phyloP scores from a whole-genome alignment of 37 sponge, comb jelly and placozoan genomes.

The Mnemiopsis leidyi region DNA sequence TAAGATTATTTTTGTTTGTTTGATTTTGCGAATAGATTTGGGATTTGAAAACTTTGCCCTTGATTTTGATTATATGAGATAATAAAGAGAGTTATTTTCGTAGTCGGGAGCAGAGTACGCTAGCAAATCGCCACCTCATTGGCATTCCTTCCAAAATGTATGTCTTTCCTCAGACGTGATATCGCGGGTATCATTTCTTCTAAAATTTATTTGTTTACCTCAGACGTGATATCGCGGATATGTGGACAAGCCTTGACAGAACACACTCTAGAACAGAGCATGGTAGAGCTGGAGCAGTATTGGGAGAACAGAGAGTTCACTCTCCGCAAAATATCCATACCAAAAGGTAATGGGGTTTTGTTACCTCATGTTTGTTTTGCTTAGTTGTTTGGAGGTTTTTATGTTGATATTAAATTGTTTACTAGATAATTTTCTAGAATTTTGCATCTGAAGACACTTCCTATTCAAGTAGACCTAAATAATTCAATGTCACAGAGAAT shows the following conservation, averaged over 20 bases:
- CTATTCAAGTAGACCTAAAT: too few relatives aligned
- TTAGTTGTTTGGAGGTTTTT: too few relatives aligned
- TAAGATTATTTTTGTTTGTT: too few relatives aligned
- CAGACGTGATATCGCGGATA: slow-evolving; percentile 58
- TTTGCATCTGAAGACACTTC: not conserved
- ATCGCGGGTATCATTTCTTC: too few relatives aligned
- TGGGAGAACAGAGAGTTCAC: slow-evolving; percentile 64
- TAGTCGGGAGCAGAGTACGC: not conserved
- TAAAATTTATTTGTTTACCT: too few relatives aligned
- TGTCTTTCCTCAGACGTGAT: too few relatives aligned
- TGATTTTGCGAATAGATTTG: too few relatives aligned
- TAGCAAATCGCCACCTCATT: not conserved
- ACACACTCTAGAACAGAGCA: slow-evolving; percentile 51
- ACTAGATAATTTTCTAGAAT: not conserved
- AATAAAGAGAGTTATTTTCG: too few relatives aligned
- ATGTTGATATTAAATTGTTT: not conserved
- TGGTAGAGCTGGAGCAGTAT: slow-evolving; percentile 46
- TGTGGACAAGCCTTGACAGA: slow-evolving; percentile 62
- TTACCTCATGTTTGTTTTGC: too few relatives aligned
- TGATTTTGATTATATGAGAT: too few relatives aligned
- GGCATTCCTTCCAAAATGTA: too few relatives aligned
- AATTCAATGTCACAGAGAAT: not conserved
- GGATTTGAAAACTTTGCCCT: too few relatives aligned
- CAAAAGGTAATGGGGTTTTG: slow-evolving; percentile 56
- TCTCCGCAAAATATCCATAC: slow-evolving; percentile 47